Evolutionary conservation across 2,888 invertebrate species (phyloP).

Genomic region (Drosophila fungiperda): DNA sequence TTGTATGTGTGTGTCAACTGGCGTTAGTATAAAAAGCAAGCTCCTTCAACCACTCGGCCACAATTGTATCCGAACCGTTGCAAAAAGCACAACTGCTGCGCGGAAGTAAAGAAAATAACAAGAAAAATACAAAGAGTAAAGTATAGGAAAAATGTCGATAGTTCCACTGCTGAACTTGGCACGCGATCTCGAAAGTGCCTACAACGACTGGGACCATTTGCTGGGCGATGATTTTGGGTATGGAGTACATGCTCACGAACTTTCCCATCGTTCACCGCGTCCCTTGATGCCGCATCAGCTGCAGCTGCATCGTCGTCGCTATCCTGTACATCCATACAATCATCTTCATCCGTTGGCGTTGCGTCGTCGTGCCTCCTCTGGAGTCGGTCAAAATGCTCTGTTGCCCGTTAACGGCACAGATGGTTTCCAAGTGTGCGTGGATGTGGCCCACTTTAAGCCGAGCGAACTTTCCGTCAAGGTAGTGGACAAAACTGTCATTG

Average conservation of each 20-base stretch:
- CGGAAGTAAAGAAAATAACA: constrained; percentile 5
- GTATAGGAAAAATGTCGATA: constrained; percentile 55
- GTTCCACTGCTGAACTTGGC: constrained; percentile 66
- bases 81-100: constrained; percentile 13
- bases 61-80: constrained; percentile 38
- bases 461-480: constrained; percentile 92
- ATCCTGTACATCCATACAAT: constrained; percentile 60
- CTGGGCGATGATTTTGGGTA: constrained; percentile 76
- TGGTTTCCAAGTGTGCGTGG: constrained; percentile 89
- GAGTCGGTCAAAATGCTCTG: constrained; percentile 85
- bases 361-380: constrained; percentile 76
- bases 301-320: constrained; percentile 50
- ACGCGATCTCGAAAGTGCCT: constrained; percentile 60
- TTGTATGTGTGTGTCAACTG: constrained; percentile 31
- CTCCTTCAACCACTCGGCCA: constrained; percentile 2
- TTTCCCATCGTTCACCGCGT: constrained; percentile 75
- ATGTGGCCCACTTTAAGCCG: constrained; percentile 88
- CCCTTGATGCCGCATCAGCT: constrained; percentile 53
- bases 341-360: constrained; percentile 85
- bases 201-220: constrained; percentile 57
- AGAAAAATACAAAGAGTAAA: background rate
- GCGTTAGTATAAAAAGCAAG: constrained; percentile 66
- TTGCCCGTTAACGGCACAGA: constrained; percentile 86
- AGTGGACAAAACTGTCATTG: constrained; percentile 88
- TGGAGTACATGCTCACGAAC: constrained; percentile 78